These are phyloP conservation scores for Escarpia spicata DNA, from an alignment of 2,888 invertebrate species.

Conservation along the genomic window DNA sequence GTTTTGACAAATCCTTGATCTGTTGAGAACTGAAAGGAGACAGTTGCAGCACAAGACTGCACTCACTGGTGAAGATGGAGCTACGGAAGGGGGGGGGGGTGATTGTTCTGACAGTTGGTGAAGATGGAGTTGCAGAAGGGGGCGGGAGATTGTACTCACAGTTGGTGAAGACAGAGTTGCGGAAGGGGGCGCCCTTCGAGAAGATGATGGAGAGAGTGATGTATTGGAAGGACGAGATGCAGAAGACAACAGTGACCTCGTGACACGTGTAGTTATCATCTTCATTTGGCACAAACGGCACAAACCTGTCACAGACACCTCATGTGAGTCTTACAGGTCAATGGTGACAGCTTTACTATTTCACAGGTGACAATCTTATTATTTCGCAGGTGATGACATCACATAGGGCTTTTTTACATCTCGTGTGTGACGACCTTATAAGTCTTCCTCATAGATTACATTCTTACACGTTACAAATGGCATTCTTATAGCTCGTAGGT, in stretches of 20 bases:
- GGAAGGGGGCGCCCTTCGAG: conserved; percentile 89
- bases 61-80: conserved; percentile 27
- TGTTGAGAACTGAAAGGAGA: not conserved
- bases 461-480: not conserved
- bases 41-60: conserved; percentile 61
- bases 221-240: conserved; percentile 90
- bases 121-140: conserved; percentile 87
- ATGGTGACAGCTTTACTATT: not conserved
- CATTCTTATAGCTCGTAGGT: not conserved
- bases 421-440: too few species aligned
- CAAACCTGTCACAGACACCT: conserved; percentile 34
- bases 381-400: too few species aligned
- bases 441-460: not conserved
- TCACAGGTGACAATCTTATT: not conserved
- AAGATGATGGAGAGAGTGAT: conserved; percentile 88
- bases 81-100: too few species aligned
- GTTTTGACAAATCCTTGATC: too few species aligned
- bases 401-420: too few species aligned
- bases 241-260: conserved; percentile 88
- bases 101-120: conserved; percentile 67
- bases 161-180: conserved; percentile 82
- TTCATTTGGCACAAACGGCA: conserved; percentile 38
- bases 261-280: conserved; percentile 70
- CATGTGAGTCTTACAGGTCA: not conserved
- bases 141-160: conserved; percentile 31